Evolutionary conservation across 37 sponge, comb jelly and placozoan genomes (phyloP).

Genomic region (Halisarca cf. caerulea): DNA sequence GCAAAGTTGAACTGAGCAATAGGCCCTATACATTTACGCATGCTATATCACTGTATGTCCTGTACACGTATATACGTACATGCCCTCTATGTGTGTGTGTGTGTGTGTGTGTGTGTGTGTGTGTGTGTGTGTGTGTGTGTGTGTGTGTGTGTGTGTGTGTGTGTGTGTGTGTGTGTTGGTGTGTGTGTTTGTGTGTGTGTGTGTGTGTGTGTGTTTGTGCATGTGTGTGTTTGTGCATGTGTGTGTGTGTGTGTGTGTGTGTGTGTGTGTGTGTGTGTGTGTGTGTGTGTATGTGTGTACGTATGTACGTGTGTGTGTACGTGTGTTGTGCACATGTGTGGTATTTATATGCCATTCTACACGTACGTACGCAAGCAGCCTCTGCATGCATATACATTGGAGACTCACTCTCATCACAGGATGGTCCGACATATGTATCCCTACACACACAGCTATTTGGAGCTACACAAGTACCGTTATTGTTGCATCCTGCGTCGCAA

Average conservation of each 20-base stretch:
- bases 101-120: too few relatives aligned
- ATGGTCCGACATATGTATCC: neutral
- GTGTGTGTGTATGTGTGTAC: neutral
- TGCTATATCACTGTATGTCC: too few relatives aligned
- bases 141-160: too few relatives aligned
- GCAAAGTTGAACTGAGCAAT: too few relatives aligned
- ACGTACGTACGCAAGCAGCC: neutral
- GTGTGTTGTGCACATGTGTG: neutral
- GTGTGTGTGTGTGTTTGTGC: slow-evolving; percentile 27
- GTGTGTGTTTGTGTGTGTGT: slow-evolving; percentile 27
- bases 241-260: slow-evolving; percentile 30
- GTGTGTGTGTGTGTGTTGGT: neutral
- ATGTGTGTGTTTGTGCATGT: slow-evolving; percentile 20
- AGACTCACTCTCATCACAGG: neutral
- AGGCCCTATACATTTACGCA: too few relatives aligned
- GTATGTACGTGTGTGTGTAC: neutral
- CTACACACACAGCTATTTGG: neutral
- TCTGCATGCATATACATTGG: neutral
- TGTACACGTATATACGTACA: too few relatives aligned
- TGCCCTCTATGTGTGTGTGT: too few relatives aligned
- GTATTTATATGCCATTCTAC: too few relatives aligned
- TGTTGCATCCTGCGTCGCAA: neutral
- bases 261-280: slow-evolving; percentile 30
- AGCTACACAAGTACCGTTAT: neutral
- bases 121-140: too few relatives aligned